Percentiles rank a stretch among this genome's conserved stretches.
Evolutionary conservation across 1,140 invertebrate species (phyloP).

Genomic region (Popillia japonica): DNA sequence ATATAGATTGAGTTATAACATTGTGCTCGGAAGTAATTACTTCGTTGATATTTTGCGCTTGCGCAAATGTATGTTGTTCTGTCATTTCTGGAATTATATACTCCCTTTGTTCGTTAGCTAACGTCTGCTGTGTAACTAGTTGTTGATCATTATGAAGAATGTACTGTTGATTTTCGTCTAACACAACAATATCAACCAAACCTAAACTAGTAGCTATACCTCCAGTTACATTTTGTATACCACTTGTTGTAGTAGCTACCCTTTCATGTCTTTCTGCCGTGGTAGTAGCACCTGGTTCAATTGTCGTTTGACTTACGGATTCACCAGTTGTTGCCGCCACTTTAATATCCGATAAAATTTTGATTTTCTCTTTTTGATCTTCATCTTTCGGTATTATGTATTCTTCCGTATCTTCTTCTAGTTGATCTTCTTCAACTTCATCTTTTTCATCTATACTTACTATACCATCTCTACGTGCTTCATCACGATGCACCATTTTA

Average conservation of each 20-base stretch:
- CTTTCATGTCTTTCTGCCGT: background rate
- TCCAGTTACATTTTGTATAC: conserved; percentile 58
- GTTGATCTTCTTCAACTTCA: conserved; percentile 61
- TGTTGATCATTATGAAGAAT: conserved; percentile 56
- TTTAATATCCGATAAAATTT: conserved; percentile 56
- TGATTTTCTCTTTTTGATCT: conserved; percentile 47
- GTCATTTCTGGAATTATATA: conserved; percentile 55
- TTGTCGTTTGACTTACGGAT: background rate
- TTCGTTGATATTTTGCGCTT: conserved; percentile 38
- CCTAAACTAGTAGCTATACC: conserved; percentile 67
- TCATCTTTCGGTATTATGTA: conserved; percentile 43
- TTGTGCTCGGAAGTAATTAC: conserved; percentile 42
- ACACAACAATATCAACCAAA: conserved; percentile 66
- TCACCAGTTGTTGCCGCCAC: conserved; percentile 37
- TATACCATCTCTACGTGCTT: conserved; percentile 68
- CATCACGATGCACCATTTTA: conserved; percentile 68
- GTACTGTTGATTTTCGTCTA: conserved; percentile 66
- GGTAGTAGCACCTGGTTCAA: conserved; percentile 26
- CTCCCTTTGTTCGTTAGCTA: conserved; percentile 48
- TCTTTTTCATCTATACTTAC: conserved; percentile 67
- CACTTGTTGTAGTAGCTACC: background rate
- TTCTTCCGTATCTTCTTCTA: conserved; percentile 40
- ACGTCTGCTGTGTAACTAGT: conserved; percentile 44
- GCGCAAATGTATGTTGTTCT: conserved; percentile 37
- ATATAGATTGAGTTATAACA: conserved; percentile 39